Percentiles rank a stretch among this genome's conserved stretches.
Conservation (phyloP, 2,113 vertebrate species). For the Aegithalos caudatus region DNA sequence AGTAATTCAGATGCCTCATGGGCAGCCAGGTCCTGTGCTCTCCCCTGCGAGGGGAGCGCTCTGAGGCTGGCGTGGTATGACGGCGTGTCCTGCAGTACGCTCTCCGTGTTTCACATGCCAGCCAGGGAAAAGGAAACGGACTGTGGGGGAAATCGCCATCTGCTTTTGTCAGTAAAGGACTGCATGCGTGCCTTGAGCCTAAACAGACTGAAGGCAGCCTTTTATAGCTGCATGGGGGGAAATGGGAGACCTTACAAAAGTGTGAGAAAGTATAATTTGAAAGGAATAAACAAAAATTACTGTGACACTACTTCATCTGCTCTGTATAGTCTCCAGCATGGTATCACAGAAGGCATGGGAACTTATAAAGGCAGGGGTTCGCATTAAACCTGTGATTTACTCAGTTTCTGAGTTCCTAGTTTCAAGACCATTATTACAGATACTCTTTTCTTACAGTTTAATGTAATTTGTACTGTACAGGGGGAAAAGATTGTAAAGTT, state of each 20-base stretch:
- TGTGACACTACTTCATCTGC: not conserved
- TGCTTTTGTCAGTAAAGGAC: conserved; percentile 68
- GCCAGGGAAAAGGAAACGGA: conserved; percentile 19
- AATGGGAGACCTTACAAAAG: not conserved
- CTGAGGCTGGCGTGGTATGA: not conserved
- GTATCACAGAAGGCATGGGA: not conserved
- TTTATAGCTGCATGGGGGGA: conserved; percentile 40
- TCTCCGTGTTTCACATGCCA: conserved; percentile 10
- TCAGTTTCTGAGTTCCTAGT: not conserved
- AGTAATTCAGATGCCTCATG: not conserved
- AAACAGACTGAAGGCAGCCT: conserved; percentile 15
- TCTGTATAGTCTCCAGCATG: not conserved
- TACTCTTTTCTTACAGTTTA: conserved; percentile 18
- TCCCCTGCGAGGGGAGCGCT: not conserved
- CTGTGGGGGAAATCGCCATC: conserved; percentile 47
- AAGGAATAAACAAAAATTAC: conserved; percentile 37
- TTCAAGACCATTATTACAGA: conserved; percentile 21
- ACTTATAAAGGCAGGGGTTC: conserved; percentile 2
- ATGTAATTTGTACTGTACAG: not conserved
- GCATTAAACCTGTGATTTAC: conserved; percentile 45
- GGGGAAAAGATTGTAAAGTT: not conserved
- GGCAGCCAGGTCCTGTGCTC: not conserved
- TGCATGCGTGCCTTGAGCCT: conserved; percentile 12
- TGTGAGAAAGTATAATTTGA: conserved; percentile 35
- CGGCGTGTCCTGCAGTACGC: not conserved